Evolutionary conservation across 1,140 invertebrate species (phyloP).

Genomic region (Bicyclus anynana): DNA sequence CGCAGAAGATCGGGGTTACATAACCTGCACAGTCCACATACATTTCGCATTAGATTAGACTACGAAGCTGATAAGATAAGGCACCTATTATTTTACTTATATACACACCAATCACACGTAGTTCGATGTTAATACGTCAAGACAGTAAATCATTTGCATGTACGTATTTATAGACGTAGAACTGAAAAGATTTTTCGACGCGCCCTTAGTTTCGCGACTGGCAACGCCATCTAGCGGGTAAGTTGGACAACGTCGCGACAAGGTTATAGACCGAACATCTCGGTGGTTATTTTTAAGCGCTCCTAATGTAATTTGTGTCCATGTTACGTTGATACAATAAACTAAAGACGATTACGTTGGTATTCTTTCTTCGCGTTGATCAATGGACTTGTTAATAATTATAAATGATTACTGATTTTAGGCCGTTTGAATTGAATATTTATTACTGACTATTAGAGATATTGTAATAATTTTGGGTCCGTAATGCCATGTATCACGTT

Average conservation of each 20-base stretch:
- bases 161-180: constrained; percentile 3
- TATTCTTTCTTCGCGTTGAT: no score
- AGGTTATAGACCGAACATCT: constrained; percentile 42
- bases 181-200: constrained; percentile 38
- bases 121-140: not conserved
- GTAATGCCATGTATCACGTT: no score
- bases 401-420: no score
- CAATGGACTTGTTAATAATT: no score
- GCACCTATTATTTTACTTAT: not conserved
- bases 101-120: not conserved
- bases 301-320: constrained; percentile 38
- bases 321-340: constrained; percentile 8
- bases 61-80: not conserved
- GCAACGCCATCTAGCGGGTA: constrained; percentile 56
- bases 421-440: no score
- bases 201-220: constrained; percentile 30
- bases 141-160: not conserved
- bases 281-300: constrained; percentile 45
- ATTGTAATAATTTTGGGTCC: no score
- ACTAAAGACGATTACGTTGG: no score
- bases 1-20: not conserved
- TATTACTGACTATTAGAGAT: no score
- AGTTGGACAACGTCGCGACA: constrained; percentile 47
- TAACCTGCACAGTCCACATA: no score
- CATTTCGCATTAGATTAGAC: not conserved